phyloP scores from a whole-genome alignment of 2,113 vertebrate species.

The Parus major region DNA sequence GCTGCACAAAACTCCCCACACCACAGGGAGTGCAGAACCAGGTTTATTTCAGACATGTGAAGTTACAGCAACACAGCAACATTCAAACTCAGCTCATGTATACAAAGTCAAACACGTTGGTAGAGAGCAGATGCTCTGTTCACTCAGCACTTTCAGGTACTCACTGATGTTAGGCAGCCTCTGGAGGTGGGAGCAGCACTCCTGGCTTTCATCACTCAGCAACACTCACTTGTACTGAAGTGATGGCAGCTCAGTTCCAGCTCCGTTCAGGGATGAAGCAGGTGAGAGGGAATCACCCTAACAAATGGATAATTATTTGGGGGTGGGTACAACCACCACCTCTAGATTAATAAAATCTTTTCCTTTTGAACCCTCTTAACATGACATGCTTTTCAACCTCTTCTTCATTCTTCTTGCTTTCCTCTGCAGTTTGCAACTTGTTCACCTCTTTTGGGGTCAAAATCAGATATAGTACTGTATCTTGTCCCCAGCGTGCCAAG shows the following conservation, averaged over 20 bases:
- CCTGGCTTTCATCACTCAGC: neutral
- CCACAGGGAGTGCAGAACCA: neutral
- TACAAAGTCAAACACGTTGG: neutral
- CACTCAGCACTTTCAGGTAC: neutral
- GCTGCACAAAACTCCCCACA: neutral
- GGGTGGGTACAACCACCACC: neutral
- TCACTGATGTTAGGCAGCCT: neutral
- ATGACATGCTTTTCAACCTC: neutral
- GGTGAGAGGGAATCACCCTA: neutral
- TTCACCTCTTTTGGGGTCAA: neutral
- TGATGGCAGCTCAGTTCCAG: neutral
- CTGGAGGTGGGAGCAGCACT: neutral
- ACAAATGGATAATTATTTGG: neutral
- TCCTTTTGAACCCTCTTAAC: neutral
- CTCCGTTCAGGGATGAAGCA: neutral
- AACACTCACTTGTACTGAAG: rapidly evolving
- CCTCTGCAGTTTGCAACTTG: neutral
- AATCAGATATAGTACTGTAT: neutral
- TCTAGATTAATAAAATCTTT: neutral
- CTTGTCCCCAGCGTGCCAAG: neutral
- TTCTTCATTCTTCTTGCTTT: neutral
- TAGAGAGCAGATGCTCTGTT: neutral
- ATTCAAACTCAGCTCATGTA: neutral
- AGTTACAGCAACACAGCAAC: neutral
- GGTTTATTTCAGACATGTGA: neutral